Conservation (phyloP, 2,113 vertebrate genomes). For the Heterocephalus glaber region DNA sequence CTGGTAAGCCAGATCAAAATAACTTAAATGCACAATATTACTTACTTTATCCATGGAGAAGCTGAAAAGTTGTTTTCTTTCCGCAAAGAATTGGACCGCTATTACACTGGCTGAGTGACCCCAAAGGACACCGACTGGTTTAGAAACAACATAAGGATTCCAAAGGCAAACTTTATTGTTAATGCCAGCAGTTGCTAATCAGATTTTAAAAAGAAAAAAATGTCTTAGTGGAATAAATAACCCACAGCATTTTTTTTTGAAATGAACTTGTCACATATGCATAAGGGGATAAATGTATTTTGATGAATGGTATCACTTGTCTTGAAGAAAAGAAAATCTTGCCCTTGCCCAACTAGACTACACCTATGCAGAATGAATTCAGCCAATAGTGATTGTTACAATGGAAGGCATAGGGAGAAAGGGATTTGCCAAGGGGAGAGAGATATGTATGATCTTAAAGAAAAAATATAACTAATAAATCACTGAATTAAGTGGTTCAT, state of each 20-base stretch:
- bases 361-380: background rate
- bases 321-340: background rate
- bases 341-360: background rate
- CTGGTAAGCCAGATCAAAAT: background rate
- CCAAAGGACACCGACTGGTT: conserved; percentile 85
- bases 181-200: conserved; percentile 89
- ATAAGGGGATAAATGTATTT: background rate
- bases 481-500: background rate
- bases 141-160: conserved; percentile 89
- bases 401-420: background rate
- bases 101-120: conserved; percentile 87
- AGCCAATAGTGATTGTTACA: background rate
- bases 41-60: conserved; percentile 91
- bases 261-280: background rate
- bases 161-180: conserved; percentile 89
- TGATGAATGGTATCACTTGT: background rate
- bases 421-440: accelerated
- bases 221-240: background rate
- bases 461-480: background rate
- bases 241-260: background rate
- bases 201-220: conserved; percentile 57
- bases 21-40: background rate
- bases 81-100: conserved; percentile 86
- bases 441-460: accelerated
- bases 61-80: conserved; percentile 89